A percentile compares a stretch with the other conserved stretches of the same genome.
Conservation (phyloP, 2,113 vertebrate species). For the Tympanuchus pallidicinctus region DNA sequence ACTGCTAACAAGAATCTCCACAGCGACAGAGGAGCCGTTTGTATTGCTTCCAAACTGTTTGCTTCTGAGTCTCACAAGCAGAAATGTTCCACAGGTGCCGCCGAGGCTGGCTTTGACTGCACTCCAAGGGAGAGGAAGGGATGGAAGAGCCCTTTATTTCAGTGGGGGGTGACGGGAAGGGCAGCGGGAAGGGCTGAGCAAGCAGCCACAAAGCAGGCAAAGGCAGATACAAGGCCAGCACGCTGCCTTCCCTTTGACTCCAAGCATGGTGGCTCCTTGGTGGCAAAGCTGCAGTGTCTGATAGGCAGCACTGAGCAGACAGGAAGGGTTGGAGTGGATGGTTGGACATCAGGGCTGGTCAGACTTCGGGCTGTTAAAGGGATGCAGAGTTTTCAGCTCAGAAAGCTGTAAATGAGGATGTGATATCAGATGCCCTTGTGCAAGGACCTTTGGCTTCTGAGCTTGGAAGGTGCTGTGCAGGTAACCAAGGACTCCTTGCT, state of each 20-base stretch:
- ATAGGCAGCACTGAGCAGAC: not conserved
- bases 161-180: not conserved
- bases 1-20: constrained; percentile 30
- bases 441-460: not conserved
- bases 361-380: not conserved
- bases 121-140: constrained; percentile 52
- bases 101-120: not conserved
- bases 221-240: rapidly evolving
- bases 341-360: not conserved
- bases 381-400: not conserved
- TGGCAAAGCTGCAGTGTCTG: not conserved
- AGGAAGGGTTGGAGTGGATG: not conserved
- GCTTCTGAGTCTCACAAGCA: constrained; percentile 4
- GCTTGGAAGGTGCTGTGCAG: not conserved
- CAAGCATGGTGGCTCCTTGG: not conserved
- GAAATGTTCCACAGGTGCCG: constrained; percentile 27
- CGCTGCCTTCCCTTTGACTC: not conserved
- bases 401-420: not conserved
- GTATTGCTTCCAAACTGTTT: not conserved
- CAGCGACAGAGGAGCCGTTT: constrained; percentile 38
- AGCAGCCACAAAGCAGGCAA: not conserved
- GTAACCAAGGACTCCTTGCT: not conserved
- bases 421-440: not conserved
- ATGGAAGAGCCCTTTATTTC: not conserved
- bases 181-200: not conserved